Evolutionary conservation across 2,888 invertebrate species (phyloP).

Genomic region (Hipparchia sbordonii): DNA sequence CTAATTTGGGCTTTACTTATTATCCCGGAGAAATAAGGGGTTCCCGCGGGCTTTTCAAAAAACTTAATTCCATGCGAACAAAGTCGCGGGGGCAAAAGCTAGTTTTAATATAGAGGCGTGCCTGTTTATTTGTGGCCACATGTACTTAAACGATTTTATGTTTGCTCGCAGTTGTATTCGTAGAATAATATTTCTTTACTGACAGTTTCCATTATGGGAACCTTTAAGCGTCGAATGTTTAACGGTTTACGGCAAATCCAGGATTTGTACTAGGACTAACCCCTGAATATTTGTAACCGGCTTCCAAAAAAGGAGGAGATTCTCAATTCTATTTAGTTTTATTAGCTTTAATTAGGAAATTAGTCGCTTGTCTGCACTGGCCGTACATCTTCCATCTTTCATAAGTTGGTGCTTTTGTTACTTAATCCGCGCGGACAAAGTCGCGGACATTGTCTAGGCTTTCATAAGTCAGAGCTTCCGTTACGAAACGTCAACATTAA

Average conservation of each 20-base stretch:
- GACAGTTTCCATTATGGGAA: slow-evolving; percentile 23
- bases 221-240: not conserved
- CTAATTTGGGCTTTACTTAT: too few species aligned
- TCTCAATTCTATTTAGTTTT: too few species aligned
- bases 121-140: slow-evolving; percentile 18
- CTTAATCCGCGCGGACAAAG: too few species aligned
- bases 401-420: not conserved
- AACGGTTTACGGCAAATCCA: slow-evolving; percentile 6
- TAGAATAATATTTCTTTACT: slow-evolving; percentile 31
- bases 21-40: too few species aligned
- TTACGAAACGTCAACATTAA: not conserved
- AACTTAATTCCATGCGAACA: too few species aligned
- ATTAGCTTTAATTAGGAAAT: not conserved
- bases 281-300: too few species aligned
- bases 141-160: slow-evolving; percentile 20
- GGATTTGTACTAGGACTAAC: not conserved
- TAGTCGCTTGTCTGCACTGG: not conserved
- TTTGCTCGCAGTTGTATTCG: slow-evolving; percentile 24
- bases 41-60: too few species aligned
- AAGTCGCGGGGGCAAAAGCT: not conserved
- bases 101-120: not conserved
- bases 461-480: not conserved
- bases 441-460: not conserved
- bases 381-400: not conserved
- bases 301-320: too few species aligned